Percentiles rank a stretch among this genome's conserved stretches.
Conservation (phyloP, 2,888 invertebrate species). For the Synanthedon myopaeformis region DNA sequence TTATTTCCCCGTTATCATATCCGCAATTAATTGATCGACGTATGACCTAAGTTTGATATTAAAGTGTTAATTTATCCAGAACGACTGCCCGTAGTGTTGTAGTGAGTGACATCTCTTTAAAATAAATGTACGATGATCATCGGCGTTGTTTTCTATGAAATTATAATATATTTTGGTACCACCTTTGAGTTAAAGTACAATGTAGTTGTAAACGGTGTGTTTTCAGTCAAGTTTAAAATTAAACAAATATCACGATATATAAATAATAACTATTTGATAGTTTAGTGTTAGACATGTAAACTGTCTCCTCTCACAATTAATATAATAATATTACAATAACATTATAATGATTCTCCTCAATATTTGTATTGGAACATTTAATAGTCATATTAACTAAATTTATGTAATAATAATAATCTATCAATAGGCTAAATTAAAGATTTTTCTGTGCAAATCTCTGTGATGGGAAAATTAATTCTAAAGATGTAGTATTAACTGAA, state of each 20-base stretch:
- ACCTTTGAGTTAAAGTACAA: slow-evolving; percentile 70
- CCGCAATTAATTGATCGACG: slow-evolving; percentile 39
- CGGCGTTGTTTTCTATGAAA: slow-evolving; percentile 50
- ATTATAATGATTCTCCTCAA: slow-evolving; percentile 39
- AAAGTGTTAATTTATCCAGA: slow-evolving; percentile 49
- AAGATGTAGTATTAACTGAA: slow-evolving; percentile 63
- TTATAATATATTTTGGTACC: slow-evolving; percentile 63
- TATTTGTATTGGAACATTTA: slow-evolving; percentile 54
- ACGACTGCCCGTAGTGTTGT: slow-evolving; percentile 51
- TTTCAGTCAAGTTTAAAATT: slow-evolving; percentile 50
- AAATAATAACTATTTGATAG: slow-evolving; percentile 40
- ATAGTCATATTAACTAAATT: slow-evolving; percentile 51
- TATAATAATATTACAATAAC: slow-evolving; percentile 5
- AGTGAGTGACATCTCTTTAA: slow-evolving; percentile 54
- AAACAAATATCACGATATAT: slow-evolving; percentile 45
- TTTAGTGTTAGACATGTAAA: slow-evolving; percentile 50
- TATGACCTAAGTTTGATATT: slow-evolving; percentile 54
- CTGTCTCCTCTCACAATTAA: slow-evolving; percentile 57
- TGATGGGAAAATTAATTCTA: slow-evolving; percentile 66
- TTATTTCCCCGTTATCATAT: slow-evolving; percentile 62
- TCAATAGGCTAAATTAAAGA: slow-evolving; percentile 59
- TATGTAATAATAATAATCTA: slow-evolving; percentile 41
- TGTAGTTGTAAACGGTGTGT: slow-evolving; percentile 57
- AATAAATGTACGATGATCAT: slow-evolving; percentile 32
- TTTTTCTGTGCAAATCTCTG: slow-evolving; percentile 65